A percentile compares a stretch with the other conserved stretches of the same genome.
phyloP scores from a whole-genome alignment of 2,797 vertebrate genomes.

The Anguilla pacifica region DNA sequence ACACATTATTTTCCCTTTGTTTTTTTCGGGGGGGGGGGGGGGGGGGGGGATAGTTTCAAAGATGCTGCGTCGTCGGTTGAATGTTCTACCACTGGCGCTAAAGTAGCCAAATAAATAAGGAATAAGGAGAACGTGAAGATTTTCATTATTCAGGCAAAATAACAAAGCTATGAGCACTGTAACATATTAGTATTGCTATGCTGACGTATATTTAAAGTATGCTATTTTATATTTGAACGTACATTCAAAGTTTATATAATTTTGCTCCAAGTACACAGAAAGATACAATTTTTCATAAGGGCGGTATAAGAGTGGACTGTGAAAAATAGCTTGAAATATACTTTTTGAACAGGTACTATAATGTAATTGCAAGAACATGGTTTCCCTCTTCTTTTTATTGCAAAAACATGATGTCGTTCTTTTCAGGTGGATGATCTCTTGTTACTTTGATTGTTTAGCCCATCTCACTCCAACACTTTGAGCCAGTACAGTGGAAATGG shows the following conservation, averaged over 20 bases:
- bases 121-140: neutral
- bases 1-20: constrained; percentile 36
- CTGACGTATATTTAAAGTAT: neutral
- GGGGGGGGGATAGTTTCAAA: neutral
- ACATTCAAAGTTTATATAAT: neutral
- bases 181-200: neutral
- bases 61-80: neutral
- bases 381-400: neutral
- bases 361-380: neutral
- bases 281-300: neutral
- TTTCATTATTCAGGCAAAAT: neutral
- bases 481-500: neutral
- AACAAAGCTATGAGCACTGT: too few species aligned
- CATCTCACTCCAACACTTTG: neutral
- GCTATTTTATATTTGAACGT: neutral
- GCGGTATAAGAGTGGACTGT: too few species aligned
- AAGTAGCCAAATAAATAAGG: neutral
- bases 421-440: neutral
- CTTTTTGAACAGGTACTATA: neutral
- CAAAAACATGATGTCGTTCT: neutral
- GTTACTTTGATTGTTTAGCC: neutral
- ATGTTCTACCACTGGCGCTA: neutral
- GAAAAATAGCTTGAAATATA: neutral
- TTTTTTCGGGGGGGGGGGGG: neutral
- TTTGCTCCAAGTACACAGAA: neutral